Evolutionary conservation across 53 echinoderm and acorn worm genomes (phyloP), one percentile per base, ranked within the genome.

Genomic region (Echinarachnius parma): DNA sequence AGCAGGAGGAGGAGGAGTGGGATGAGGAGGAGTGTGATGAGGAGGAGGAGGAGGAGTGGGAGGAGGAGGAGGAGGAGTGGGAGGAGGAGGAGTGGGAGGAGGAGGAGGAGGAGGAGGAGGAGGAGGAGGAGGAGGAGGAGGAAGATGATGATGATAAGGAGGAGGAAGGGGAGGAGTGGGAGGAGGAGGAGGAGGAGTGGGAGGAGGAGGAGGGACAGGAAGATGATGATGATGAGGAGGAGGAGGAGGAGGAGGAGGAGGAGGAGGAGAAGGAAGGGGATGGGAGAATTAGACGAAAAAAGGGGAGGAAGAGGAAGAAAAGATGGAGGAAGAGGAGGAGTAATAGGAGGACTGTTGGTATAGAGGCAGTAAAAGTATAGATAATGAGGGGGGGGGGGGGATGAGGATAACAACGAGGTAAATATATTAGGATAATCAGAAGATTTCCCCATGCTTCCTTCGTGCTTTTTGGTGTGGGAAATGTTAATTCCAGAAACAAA

Each of bases 201-300:
- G 56, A 56, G 25, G 56, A 56, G 26, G 56, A 56, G 26, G 56
- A 56, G 60, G 16, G 32, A 60, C 14, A 60, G 31, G 19, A 31
- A 16, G n/a, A 33, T 15, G 19, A 33, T 18, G 34, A 34, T 31
- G 1, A 1, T 31, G 34, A 5, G 56, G 5, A 22, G 21, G 56
- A 21, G 4, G 22, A 56, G 26, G 22, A 56, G 26, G 25, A 56
- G 26, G 25, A 56, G 26, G 26, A 56, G 25, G 22, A 48, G 22
- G n/a, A n/a, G n/a, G n/a, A n/a, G n/a, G n/a, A n/a, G 1, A 10
- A 48, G 3, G 22, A 14, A 48, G 14, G 10, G 49, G 10, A 48
- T 48, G 49, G 10, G 28, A 21, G 53, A 11, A 21, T 24, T 24
- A 21, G 23, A 53, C 26, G 8, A 26, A 54, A 28, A 54, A 20